Conservation (phyloP, 2,888 invertebrate species). For the Thecophora atra region DNA sequence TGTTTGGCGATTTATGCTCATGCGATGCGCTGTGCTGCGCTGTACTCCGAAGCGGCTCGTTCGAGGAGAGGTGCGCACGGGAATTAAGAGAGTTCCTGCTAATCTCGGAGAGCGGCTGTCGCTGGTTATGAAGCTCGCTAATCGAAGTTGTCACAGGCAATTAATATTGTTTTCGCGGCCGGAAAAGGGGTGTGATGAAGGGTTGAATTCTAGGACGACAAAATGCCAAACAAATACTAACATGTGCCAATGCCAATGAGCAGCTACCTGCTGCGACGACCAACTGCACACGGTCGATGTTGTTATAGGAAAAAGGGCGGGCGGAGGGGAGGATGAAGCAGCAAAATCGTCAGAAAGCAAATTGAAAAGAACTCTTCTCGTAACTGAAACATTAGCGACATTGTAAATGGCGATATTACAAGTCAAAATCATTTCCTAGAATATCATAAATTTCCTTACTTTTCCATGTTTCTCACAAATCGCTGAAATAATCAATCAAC, state of each 20-base stretch:
- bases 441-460: not conserved
- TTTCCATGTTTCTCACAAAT: not conserved
- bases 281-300: not conserved
- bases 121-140: not conserved
- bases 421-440: not conserved
- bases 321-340: not conserved
- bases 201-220: constrained; percentile 32
- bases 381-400: too few relatives aligned
- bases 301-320: not conserved
- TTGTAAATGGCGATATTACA: not conserved
- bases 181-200: constrained; percentile 29
- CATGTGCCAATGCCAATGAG: not conserved
- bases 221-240: constrained; percentile 24
- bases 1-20: constrained; percentile 57
- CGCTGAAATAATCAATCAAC: constrained; percentile 13
- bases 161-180: not conserved
- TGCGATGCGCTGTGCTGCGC: constrained; percentile 38
- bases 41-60: constrained; percentile 34
- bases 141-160: constrained; percentile 24
- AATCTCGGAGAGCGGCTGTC: constrained; percentile 35
- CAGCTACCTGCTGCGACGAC: not conserved
- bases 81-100: constrained; percentile 37
- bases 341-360: too few relatives aligned
- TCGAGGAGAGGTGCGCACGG: constrained; percentile 2
- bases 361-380: too few relatives aligned